Percentiles rank a stretch among this genome's conserved stretches.
phyloP scores from a whole-genome alignment of 2,797 vertebrate genomes.

The Enteromius unitaeniatus region DNA sequence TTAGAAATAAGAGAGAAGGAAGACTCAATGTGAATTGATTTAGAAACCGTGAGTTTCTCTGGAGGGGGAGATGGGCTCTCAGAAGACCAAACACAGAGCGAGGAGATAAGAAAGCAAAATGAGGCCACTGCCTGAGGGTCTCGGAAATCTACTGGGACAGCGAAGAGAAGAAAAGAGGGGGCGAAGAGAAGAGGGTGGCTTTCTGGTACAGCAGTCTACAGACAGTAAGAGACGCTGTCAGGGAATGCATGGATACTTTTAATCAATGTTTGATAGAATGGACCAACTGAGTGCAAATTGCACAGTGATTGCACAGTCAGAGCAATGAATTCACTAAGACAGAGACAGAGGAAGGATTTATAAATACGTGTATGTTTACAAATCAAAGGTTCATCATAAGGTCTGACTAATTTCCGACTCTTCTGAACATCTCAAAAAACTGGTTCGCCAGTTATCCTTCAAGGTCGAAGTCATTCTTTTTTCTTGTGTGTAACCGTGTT shows the following conservation, averaged over 20 bases:
- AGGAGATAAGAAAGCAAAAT: slow-evolving; percentile 39
- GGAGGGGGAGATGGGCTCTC: slow-evolving; percentile 36
- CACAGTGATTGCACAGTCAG: slow-evolving; percentile 19
- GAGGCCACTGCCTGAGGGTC: slow-evolving; percentile 51
- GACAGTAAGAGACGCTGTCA: slow-evolving; percentile 14
- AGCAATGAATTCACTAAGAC: slow-evolving; percentile 1
- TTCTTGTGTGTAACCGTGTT: neutral
- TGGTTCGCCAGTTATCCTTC: neutral
- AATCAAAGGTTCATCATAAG: neutral
- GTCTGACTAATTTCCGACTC: neutral
- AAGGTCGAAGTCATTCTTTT: neutral
- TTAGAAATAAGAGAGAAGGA: slow-evolving; percentile 48
- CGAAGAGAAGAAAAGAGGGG: slow-evolving; percentile 4
- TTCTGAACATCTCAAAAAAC: neutral
- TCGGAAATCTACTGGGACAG: slow-evolving; percentile 42
- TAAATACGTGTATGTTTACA: neutral
- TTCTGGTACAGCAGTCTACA: slow-evolving; percentile 38
- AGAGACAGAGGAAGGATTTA: neutral
- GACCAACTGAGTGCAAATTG: slow-evolving; percentile 17
- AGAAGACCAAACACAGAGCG: slow-evolving; percentile 48
- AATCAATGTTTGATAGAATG: slow-evolving; percentile 26
- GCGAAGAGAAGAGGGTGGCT: slow-evolving; percentile 34
- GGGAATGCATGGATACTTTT: slow-evolving; percentile 25
- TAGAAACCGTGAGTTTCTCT: slow-evolving; percentile 47
- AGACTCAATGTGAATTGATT: slow-evolving; percentile 50